A percentile compares a stretch with the other conserved stretches of the same genome.
These are phyloP conservation scores for Ptiloglossa arizonensis DNA, from an alignment of 1,140 invertebrate species.

Conservation along the genomic window DNA sequence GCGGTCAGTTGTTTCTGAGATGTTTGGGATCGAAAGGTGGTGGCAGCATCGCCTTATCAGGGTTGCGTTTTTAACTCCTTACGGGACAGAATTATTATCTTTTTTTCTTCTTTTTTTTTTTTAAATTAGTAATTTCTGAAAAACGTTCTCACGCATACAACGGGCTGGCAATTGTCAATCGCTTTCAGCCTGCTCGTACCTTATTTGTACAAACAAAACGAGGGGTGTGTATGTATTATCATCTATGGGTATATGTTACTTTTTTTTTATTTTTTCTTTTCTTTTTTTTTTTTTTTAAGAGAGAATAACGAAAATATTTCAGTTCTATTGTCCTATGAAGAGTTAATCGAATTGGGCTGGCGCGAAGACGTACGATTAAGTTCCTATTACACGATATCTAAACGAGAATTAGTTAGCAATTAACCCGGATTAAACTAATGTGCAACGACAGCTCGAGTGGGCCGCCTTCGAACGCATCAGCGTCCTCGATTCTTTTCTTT, in stretches of 20 bases:
- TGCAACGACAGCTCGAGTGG: slow-evolving; percentile 26
- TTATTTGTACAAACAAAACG: background rate
- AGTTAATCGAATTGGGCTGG: slow-evolving; percentile 49
- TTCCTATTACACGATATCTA: slow-evolving; percentile 73
- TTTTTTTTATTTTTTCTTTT: background rate
- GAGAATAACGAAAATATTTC: background rate
- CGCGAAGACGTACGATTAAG: slow-evolving; percentile 69
- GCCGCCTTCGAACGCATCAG: slow-evolving; percentile 18
- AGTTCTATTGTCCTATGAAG: slow-evolving; percentile 21
- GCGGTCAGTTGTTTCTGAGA: background rate
- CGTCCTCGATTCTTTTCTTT: slow-evolving; percentile 10
- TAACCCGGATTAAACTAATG: slow-evolving; percentile 54
- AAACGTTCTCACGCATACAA: too few relatives aligned
- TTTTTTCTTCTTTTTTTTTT: too few relatives aligned
- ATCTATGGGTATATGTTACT: background rate
- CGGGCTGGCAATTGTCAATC: background rate
- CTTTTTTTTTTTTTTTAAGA: background rate
- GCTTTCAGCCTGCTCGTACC: background rate
- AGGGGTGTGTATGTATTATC: background rate
- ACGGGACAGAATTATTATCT: slow-evolving; percentile 9
- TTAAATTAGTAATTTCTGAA: background rate
- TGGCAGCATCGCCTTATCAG: background rate
- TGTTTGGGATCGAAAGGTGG: background rate
- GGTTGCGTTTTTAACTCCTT: slow-evolving; percentile 17
- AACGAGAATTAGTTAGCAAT: slow-evolving; percentile 65